Evolutionary conservation across 2,113 vertebrate species (phyloP), one percentile per base, ranked within the genome.

Genomic region (Xenus cinereus): DNA sequence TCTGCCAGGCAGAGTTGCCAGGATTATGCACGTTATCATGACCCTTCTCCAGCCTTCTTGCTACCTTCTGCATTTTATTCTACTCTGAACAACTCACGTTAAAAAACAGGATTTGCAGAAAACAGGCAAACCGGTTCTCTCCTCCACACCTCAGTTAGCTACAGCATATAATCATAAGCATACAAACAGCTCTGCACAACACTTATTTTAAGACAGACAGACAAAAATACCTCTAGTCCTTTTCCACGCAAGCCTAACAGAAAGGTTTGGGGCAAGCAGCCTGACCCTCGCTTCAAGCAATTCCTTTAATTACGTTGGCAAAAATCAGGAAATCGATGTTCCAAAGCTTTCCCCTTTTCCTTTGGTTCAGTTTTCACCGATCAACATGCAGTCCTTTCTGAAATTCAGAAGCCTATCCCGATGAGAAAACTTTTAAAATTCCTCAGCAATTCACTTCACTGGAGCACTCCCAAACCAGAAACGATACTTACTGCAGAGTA

Each of bases 401-500:
- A 87, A 96, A 97, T 95, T 85, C 95, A 69, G 81, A 96, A 97
- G 71, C 76, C 81, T 73, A 56, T 84, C 89, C 84, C 30, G 32
- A 64, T 48, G 83, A 97, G 62, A 60, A 97, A 97, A 98, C 96
- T 98, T 98, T 89, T 26, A 35, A 73, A 95, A 75, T 96, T 89
- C 93, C 94, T 92, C 73, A 95, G 95, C 45, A 57, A 87, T 95
- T 77, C 72, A 78, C 82, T 91, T 89, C 21, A 22, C 69, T 78
- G 79, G 82, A 86, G 73, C 84, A 95, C 71, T 97, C 95, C 96
- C 91, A 79, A 84, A 93, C 9, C 93, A 86, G 75, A 95, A 97
- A 87, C 6, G 51, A 91, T 98, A 98, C 98, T 98, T 98, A 98
- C 98, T 95, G 96, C 51, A 69, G 87, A 96, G 81, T 59, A 78